Conservation (phyloP, 2,113 vertebrate species). For the Archilochus colubris region DNA sequence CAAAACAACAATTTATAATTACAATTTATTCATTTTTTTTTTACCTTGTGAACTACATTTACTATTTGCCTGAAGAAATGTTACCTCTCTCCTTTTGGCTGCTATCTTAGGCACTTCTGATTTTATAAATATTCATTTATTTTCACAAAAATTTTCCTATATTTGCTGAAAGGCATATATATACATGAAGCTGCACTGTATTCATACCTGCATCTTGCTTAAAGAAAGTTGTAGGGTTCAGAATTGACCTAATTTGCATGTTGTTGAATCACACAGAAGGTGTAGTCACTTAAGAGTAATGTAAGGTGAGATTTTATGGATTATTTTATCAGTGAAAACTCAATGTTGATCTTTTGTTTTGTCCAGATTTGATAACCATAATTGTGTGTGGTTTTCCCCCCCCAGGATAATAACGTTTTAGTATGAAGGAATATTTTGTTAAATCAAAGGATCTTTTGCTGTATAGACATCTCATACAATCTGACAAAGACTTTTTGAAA, state of each 20-base stretch:
- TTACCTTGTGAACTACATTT: not conserved
- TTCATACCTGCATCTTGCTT: not conserved
- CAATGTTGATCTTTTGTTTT: not conserved
- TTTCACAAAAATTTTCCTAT: not conserved
- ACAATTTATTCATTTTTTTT: not conserved
- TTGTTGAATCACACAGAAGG: not conserved
- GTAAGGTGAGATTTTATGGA: not conserved
- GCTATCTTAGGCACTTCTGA: not conserved
- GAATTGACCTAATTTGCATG: not conserved
- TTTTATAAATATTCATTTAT: not conserved
- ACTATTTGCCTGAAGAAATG: not conserved
- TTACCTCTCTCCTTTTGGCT: not conserved
- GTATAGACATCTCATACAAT: rapidly evolving
- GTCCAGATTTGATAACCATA: not conserved
- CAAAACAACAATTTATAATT: not conserved
- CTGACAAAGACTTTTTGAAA: not conserved
- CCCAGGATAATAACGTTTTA: not conserved
- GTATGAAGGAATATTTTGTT: not conserved
- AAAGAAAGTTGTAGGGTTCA: not conserved
- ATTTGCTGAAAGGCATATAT: not conserved
- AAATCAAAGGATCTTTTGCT: not conserved
- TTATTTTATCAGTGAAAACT: not conserved
- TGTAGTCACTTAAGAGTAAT: not conserved
- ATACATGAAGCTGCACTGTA: not conserved
- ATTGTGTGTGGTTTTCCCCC: not conserved